Evolutionary conservation across 2,797 vertebrate genomes (phyloP).

Genomic region (Neosilurus mollespiculum): DNA sequence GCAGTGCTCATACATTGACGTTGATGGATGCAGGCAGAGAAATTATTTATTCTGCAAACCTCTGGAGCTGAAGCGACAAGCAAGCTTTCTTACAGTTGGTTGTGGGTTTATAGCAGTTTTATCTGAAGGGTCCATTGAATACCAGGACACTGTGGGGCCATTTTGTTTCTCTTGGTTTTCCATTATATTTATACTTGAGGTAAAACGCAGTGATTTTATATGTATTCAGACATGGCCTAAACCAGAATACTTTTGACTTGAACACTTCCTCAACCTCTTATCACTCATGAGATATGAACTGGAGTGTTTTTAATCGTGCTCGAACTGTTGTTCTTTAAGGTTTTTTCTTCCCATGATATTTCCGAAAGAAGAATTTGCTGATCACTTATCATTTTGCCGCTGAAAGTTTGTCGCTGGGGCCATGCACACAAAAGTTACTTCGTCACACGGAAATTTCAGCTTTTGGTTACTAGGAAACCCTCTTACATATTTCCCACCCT

Average conservation of each 20-base stretch:
- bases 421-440: too few species aligned
- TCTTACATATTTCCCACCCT: too few species aligned
- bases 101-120: background rate
- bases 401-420: too few species aligned
- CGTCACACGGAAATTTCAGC: too few species aligned
- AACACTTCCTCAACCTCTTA: background rate
- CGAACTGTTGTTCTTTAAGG: background rate
- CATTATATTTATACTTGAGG: background rate
- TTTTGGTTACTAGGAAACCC: too few species aligned
- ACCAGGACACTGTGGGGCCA: background rate
- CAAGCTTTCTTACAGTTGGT: constrained; percentile 1
- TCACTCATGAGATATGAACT: background rate
- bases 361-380: too few species aligned
- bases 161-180: background rate
- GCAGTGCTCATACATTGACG: background rate
- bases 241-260: background rate
- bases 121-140: background rate
- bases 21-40: constrained; percentile 12
- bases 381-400: too few species aligned
- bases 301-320: background rate
- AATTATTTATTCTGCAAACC: background rate
- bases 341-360: background rate
- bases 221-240: background rate
- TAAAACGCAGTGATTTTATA: background rate
- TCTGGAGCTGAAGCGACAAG: background rate